Evolutionary conservation across 2,888 invertebrate species (phyloP), one percentile per base, ranked within the genome.

Genomic region (Erebia palarica): DNA sequence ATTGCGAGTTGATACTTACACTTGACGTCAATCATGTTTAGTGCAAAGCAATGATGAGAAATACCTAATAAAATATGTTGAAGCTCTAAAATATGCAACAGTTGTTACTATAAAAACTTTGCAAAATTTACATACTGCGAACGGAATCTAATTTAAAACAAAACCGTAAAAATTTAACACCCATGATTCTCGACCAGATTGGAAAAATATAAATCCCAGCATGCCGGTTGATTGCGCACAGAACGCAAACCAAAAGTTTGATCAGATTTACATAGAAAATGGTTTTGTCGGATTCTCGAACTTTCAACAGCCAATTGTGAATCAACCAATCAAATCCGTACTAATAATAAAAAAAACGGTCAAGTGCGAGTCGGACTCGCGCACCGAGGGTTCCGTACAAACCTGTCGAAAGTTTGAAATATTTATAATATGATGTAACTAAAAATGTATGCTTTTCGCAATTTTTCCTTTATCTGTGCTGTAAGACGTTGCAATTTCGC

Each of bases 221-320:
- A 66, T 66, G 42, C 60, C 66, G 61, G 61, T 69, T 66, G 71
- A 73, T 73, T 73, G 67, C 66, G 53, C 59, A 71, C 68, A 67
- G 69, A 73, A 69, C 67, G 67, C 69, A 69, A 71, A 71, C 65
- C 71, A 49, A 67, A 59, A 71, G 61, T 69, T 71, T 63, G 69
- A 73, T 69, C 67, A 69, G 66, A 73, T 73, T 73, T 71, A 71
- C 69, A 69, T 73, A 69, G 67, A 60, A 71, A 67, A 69, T 69
- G 63, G 66, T 59, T 63, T 55, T 65, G 55, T 44, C 18, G 57
- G 49, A 63, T 71, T 69, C 61, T 69, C 47, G 63, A 53, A 44
- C 63, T 36, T 59, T 51, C 49, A 18, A 63, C 55, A 36, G 57
- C 16, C 58, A 51, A 65, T 64, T 55, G 36, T 66, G 65, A 55